Conservation (phyloP, 2,888 invertebrate genomes). For the Pandemis heparana region DNA sequence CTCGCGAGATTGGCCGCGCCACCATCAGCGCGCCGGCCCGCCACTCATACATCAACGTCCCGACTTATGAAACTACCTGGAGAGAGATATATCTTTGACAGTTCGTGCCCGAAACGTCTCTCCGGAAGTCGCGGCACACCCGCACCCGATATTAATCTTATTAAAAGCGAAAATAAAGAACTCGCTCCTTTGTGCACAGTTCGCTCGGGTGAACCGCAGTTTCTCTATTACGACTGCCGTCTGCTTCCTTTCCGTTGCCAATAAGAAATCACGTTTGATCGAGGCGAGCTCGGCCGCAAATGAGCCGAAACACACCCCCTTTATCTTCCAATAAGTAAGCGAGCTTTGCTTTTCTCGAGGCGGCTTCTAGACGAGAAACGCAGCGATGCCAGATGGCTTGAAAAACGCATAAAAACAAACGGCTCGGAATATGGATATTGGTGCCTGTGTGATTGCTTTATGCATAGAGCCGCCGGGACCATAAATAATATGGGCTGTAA, state of each 20-base stretch:
- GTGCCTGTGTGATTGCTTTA: constrained; percentile 70
- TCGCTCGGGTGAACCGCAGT: constrained; percentile 61
- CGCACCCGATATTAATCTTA: constrained; percentile 58
- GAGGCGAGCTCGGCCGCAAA: constrained; percentile 72
- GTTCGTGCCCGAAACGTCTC: constrained; percentile 52
- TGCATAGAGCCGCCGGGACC: constrained; percentile 63
- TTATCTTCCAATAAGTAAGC: constrained; percentile 81
- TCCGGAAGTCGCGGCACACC: constrained; percentile 25
- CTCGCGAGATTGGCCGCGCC: constrained; percentile 65
- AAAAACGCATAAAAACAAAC: constrained; percentile 78
- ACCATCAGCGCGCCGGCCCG: constrained; percentile 50
- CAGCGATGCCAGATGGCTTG: constrained; percentile 74
- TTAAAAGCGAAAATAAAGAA: constrained; percentile 60
- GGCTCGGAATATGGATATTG: constrained; percentile 73
- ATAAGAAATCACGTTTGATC: constrained; percentile 81
- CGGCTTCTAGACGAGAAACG: constrained; percentile 65
- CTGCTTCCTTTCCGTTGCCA: constrained; percentile 68
- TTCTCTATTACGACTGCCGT: constrained; percentile 62
- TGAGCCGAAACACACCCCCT: constrained; percentile 81
- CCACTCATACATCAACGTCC: constrained; percentile 76
- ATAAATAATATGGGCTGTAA: constrained; percentile 68
- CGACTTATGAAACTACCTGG: constrained; percentile 73
- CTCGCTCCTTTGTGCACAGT: constrained; percentile 57
- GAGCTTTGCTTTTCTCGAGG: constrained; percentile 68
- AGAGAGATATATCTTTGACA: constrained; percentile 70